A percentile compares a stretch with the other conserved stretches of the same genome.
These are phyloP conservation scores for Mobula birostris DNA, from an alignment of 2,113 vertebrate genomes.

Conservation along the genomic window DNA sequence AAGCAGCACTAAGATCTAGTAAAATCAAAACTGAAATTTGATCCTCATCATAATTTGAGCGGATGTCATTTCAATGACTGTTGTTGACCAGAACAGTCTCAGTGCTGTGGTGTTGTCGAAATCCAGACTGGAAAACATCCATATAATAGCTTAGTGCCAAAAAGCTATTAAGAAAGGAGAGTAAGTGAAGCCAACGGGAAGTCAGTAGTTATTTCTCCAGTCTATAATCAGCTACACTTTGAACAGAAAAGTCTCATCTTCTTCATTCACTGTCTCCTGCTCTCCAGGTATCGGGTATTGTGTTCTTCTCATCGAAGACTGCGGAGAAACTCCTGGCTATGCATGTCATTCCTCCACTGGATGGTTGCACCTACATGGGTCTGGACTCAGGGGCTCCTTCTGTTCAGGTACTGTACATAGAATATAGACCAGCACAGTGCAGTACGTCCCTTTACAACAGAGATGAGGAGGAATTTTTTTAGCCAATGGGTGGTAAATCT, in stretches of 20 bases:
- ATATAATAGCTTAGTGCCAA: no score
- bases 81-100: background rate
- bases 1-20: no score
- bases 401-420: constrained; percentile 63
- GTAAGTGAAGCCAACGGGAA: background rate
- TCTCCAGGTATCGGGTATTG: constrained; percentile 77
- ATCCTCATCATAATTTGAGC: no score
- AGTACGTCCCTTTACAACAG: background rate
- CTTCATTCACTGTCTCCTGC: background rate
- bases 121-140: background rate
- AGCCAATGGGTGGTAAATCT: no score
- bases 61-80: no score
- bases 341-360: constrained; percentile 76
- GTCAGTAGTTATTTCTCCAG: background rate
- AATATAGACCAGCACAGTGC: no score
- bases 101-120: no score
- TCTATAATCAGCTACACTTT: background rate
- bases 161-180: background rate
- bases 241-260: background rate
- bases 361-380: constrained; percentile 91
- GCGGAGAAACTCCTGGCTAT: constrained; percentile 82
- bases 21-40: no score
- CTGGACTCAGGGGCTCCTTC: constrained; percentile 83
- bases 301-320: constrained; percentile 76
- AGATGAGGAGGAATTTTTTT: no score